A percentile compares a stretch with the other conserved stretches of the same genome.
These are phyloP conservation scores for Amphibalanus amphitrite DNA, from an alignment of 1,140 invertebrate species.

Conservation along the genomic window DNA sequence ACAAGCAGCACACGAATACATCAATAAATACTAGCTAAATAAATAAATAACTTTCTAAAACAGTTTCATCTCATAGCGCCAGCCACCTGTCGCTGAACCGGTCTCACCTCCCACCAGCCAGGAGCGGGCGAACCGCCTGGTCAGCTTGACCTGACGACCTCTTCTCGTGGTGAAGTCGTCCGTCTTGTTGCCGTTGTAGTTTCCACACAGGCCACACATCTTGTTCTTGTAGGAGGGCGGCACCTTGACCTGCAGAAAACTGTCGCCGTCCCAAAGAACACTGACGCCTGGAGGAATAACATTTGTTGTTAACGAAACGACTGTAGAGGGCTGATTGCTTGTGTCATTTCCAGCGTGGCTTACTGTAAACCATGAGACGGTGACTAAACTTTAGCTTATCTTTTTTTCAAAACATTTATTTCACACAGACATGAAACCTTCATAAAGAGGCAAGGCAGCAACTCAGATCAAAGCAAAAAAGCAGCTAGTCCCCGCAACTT, in stretches of 20 bases:
- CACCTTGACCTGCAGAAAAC: constrained; percentile 75
- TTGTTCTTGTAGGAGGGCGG: constrained; percentile 55
- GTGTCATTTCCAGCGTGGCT: too few relatives aligned
- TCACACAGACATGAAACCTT: too few relatives aligned
- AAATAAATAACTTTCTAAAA: constrained; percentile 7
- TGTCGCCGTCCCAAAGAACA: constrained; percentile 77
- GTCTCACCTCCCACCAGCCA: constrained; percentile 66
- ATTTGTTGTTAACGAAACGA: neutral
- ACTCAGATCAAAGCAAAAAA: too few relatives aligned
- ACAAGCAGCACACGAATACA: neutral
- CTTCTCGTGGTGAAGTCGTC: constrained; percentile 31
- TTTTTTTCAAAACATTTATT: too few relatives aligned
- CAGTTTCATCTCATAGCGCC: neutral
- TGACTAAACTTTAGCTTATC: too few relatives aligned
- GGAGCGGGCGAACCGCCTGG: constrained; percentile 49
- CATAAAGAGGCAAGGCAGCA: too few relatives aligned
- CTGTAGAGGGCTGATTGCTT: too few relatives aligned
- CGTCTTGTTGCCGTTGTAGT: constrained; percentile 57
- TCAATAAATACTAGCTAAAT: neutral
- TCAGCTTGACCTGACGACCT: constrained; percentile 33
- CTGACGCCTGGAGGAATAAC: constrained; percentile 38
- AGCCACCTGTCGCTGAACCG: constrained; percentile 30
- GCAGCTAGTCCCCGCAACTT: too few relatives aligned
- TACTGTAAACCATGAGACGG: too few relatives aligned
- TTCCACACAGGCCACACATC: constrained; percentile 80